phyloP scores from a whole-genome alignment of 2,888 invertebrate species.

The Tenodera sinensis region DNA sequence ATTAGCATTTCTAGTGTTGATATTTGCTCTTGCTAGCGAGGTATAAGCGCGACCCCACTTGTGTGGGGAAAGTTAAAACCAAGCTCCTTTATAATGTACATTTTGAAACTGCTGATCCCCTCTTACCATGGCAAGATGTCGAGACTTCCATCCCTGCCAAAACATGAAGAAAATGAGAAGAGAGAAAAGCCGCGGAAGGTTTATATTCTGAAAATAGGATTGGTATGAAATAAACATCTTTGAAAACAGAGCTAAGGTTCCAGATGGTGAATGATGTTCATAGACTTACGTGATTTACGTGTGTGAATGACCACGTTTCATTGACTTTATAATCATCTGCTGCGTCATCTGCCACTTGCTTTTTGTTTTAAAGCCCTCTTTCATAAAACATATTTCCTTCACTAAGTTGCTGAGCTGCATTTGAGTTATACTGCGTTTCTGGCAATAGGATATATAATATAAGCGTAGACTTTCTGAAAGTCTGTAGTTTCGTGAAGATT shows the following conservation, averaged over 20 bases:
- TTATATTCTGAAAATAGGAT: background rate
- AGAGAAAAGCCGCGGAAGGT: background rate
- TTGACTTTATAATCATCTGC: too few species aligned
- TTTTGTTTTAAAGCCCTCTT: too few species aligned
- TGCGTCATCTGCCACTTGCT: too few species aligned
- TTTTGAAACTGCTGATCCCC: conserved; percentile 8
- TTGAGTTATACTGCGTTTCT: too few species aligned
- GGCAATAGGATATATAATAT: too few species aligned
- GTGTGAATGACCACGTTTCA: too few species aligned
- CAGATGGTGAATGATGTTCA: background rate
- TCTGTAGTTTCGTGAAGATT: too few species aligned
- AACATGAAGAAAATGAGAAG: background rate
- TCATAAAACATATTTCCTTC: too few species aligned
- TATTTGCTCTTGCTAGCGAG: conserved; percentile 18
- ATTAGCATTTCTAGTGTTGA: conserved; percentile 25
- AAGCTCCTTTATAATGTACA: conserved; percentile 9
- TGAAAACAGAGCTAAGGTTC: background rate
- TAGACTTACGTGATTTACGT: too few species aligned
- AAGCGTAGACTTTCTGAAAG: too few species aligned
- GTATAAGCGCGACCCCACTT: background rate
- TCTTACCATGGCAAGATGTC: background rate
- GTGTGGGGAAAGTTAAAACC: background rate
- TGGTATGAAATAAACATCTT: background rate
- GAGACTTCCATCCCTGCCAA: background rate
- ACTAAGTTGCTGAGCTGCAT: too few species aligned